Conservation (phyloP, 2,888 invertebrate species). For the Volucella inanis region DNA sequence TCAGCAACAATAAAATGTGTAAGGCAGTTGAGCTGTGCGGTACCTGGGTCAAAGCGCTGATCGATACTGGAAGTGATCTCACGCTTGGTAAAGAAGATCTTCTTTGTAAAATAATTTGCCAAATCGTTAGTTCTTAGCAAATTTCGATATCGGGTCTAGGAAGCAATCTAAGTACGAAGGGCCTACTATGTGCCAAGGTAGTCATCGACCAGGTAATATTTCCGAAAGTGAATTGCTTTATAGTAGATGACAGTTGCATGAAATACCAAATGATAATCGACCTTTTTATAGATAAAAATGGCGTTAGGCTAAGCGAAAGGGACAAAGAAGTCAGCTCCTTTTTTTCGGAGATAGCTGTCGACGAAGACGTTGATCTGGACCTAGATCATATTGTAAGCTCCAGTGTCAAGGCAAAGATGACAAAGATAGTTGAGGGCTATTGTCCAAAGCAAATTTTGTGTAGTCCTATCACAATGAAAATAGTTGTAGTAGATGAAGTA, state of each 20-base stretch:
- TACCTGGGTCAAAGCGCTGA: not conserved
- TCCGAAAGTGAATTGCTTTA: not conserved
- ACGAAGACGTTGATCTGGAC: not conserved
- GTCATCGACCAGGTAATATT: not conserved
- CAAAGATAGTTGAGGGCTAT: not conserved
- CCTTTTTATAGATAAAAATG: not conserved
- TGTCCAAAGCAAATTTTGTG: not conserved
- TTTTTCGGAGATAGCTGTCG: conserved; percentile 4
- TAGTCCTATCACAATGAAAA: conserved; percentile 4
- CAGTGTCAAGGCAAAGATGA: not conserved
- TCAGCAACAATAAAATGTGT: conserved; percentile 16
- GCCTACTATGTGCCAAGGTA: not conserved
- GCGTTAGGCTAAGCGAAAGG: not conserved
- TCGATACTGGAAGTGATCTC: conserved; percentile 29
- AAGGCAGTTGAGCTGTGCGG: conserved; percentile 11
- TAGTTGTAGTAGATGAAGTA: conserved; percentile 11
- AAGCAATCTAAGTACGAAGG: not conserved
- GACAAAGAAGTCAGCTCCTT: not conserved
- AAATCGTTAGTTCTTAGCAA: not conserved
- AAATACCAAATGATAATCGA: not conserved
- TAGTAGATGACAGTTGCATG: conserved; percentile 3
- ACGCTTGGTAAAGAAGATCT: not conserved
- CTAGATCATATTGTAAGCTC: not conserved
- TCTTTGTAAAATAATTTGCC: not conserved
- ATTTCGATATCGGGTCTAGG: not conserved